Base-by-base conservation (phyloP, 2,113 vertebrate species). In the Saguinus midas region DNA sequence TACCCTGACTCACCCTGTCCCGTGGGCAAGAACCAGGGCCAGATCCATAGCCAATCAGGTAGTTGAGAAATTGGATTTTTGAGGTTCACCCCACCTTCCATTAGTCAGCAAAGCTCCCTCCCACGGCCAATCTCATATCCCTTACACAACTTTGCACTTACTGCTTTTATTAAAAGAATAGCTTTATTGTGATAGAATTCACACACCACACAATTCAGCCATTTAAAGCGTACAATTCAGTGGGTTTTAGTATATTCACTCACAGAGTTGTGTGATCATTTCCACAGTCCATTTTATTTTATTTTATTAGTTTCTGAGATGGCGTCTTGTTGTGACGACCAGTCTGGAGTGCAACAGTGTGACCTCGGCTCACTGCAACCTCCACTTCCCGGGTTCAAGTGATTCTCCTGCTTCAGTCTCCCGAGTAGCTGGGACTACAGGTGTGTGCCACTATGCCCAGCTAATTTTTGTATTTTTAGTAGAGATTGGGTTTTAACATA, bases 31-130 rank as follows among this genome's bases (percentile, higher is more conserved):
- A 25, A 18, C 45, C 75, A 76, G 75, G 82, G 68, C 50, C 45
- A 18, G 52, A 13, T 55, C 80, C 17, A 4, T 75, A 75, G 90
- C 87, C 90, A 91, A 93, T 27, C 52, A 87, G 64, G 48, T 64
- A 35, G 75, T n/a, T 91, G 55, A 91, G 75, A 48, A 58, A 91
- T 29, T 35, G 64, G 66, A 58, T 55, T 7, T n/a, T 37, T 61
- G 96, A 68, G 72, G 40, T 29, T 73, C 43, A 52, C 57, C 43
- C 87, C 75, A 84, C 83, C 87, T 35, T 75, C 79, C 5, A 1
- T 75, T 70, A 96, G 76, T 87, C 97, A 96, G 66, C 90, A 68
- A 21, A 66, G 61, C 13, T 50, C 82, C 76, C 83, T 85, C 76
- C 92, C n/a, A 13, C 25, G 1, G 85, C 86, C 91, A 80, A 2